Evolutionary conservation across 2,888 invertebrate genomes (phyloP).

Genomic region (Hydropsyche betteni): DNA sequence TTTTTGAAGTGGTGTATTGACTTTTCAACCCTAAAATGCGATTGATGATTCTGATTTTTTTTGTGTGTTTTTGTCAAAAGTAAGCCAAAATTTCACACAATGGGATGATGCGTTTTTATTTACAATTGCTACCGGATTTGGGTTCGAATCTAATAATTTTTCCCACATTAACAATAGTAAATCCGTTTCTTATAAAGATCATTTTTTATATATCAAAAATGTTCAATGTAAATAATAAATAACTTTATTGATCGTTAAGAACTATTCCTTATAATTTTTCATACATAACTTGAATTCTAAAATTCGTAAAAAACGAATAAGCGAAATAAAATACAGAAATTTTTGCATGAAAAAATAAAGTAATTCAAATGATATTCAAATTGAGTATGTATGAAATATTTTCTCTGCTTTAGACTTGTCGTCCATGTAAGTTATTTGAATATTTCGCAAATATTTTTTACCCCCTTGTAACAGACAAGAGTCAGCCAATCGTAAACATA

Average conservation of each 20-base stretch:
- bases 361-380: constrained; percentile 33
- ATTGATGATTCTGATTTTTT: constrained; percentile 23
- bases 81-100: constrained; percentile 31
- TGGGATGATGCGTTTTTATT: constrained; percentile 24
- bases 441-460: constrained; percentile 29
- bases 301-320: too few species aligned
- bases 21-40: constrained; percentile 45
- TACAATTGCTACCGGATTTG: constrained; percentile 14
- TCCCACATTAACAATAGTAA: background rate
- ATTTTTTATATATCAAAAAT: background rate
- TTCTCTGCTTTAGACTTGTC: constrained; percentile 14
- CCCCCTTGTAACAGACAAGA: constrained; percentile 24
- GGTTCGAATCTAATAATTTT: too few species aligned
- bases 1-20: constrained; percentile 46
- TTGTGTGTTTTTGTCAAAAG: constrained; percentile 3
- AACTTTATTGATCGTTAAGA: background rate
- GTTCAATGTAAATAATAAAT: background rate
- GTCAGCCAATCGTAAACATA: constrained; percentile 26
- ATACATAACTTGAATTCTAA: background rate
- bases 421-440: constrained; percentile 18
- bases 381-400: constrained; percentile 31
- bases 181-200: background rate
- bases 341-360: constrained; percentile 10
- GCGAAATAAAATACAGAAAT: background rate
- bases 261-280: background rate